Base-by-base conservation (phyloP, 2,888 invertebrate genomes). In the Caprella mutica region DNA sequence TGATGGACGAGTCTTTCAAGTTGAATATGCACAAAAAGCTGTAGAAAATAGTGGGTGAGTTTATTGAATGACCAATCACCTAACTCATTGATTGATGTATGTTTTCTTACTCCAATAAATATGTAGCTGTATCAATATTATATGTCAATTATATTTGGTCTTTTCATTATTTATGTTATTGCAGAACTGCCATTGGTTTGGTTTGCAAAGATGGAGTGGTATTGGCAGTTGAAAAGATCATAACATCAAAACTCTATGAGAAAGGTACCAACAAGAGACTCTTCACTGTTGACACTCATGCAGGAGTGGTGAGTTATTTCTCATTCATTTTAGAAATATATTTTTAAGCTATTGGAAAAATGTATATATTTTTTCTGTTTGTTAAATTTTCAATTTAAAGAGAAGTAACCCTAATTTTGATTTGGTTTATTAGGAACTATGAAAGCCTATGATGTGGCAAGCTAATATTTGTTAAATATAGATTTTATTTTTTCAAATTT, bases 11-110 rank as follows among this genome's bases (percentile, higher is more conserved):
- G 97, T 99, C 33, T 98, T 98, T 75, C 98, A 98, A 82, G 93
- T 99, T 2, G 98, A 99, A 78, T 99, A 99, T 77, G 98, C 98
- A 3, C 87, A 87, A 55, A 99, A 99, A 76, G 98, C 98, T 4
- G 97, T 99, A 1, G 98, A 99, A 76, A 91, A 90, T 71, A 90
- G 92, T 71, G 94, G 96, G 81, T 81, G 72, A 70, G 77, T 72
- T 52, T 19, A 14, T n/a, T n/a, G n/a, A n/a, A n/a, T n/a, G n/a
- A n/a, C n/a, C n/a, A n/a, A n/a, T n/a, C n/a, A n/a, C n/a, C n/a
- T n/a, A n/a, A n/a, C n/a, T n/a, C n/a, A n/a, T n/a, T n/a, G n/a
- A n/a, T n/a, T n/a, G 14, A 9, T 33, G 9, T 33, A 8, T 33
- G 33, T 33, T 33, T 14, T 33, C 33, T 33, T 33, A 14, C 8